phyloP scores from a whole-genome alignment of 2,797 vertebrate genomes.

The Karalla daura region DNA sequence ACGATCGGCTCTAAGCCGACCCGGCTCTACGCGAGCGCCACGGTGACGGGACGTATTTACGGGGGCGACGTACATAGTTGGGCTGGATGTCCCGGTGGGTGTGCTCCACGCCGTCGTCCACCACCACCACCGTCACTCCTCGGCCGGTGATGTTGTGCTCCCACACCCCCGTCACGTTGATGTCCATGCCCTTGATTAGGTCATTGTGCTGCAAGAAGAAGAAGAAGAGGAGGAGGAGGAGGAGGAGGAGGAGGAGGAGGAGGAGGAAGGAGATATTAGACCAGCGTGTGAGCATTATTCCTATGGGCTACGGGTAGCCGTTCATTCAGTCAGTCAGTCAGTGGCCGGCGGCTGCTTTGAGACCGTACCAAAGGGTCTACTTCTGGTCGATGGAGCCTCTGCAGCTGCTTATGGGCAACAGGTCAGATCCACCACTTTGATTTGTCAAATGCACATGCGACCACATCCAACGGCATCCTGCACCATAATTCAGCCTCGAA shows the following conservation, averaged over 20 bases:
- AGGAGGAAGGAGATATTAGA: too few relatives aligned
- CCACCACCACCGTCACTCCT: slow-evolving; percentile 96
- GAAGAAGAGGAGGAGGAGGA: not conserved
- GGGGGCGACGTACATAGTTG: slow-evolving; percentile 91
- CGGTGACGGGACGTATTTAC: not conserved
- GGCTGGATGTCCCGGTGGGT: slow-evolving; percentile 92
- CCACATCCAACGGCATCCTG: not conserved
- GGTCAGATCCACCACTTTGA: not conserved
- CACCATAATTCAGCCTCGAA: not conserved
- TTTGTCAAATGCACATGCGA: not conserved
- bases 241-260: not conserved
- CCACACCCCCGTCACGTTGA: slow-evolving; percentile 98
- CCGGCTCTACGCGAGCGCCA: not conserved
- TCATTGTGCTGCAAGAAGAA: slow-evolving; percentile 86
- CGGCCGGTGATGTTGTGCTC: slow-evolving; percentile 92
- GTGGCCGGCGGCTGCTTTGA: not conserved
- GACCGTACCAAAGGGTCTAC: not conserved
- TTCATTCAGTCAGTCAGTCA: too few relatives aligned
- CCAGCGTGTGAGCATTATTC: too few relatives aligned
- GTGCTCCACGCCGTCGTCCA: slow-evolving; percentile 96
- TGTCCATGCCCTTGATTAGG: slow-evolving; percentile 89
- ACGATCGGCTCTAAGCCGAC: not conserved
- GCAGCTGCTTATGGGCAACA: not conserved
- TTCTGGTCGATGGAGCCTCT: not conserved
- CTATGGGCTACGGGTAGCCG: too few relatives aligned